These are phyloP conservation scores for Bombylius discolor DNA, from an alignment of 2,888 invertebrate genomes.

Conservation along the genomic window DNA sequence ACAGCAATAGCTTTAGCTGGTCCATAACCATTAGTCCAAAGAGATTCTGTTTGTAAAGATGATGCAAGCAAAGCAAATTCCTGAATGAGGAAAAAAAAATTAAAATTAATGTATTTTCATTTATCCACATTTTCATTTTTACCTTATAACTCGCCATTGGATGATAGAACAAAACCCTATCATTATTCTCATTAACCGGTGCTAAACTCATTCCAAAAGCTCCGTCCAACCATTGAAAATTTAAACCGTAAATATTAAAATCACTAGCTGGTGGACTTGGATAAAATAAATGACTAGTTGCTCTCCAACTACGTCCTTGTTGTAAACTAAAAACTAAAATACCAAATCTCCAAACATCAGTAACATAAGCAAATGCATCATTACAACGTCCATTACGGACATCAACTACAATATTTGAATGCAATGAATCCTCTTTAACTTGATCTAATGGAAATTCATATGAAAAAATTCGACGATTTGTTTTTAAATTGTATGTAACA, in stretches of 20 bases:
- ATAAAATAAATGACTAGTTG: conserved; percentile 29
- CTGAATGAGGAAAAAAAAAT: conserved; percentile 16
- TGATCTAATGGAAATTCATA: conserved; percentile 46
- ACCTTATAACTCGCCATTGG: conserved; percentile 64
- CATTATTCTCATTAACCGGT: conserved; percentile 38
- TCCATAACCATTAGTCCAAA: conserved; percentile 31
- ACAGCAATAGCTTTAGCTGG: conserved; percentile 25
- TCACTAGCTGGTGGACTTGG: conserved; percentile 45
- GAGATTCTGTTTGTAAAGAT: conserved; percentile 47
- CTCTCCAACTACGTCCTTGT: conserved; percentile 31
- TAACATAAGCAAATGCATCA: conserved; percentile 46
- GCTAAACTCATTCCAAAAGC: conserved; percentile 61
- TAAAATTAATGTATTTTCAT: not conserved
- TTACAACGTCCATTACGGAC: conserved; percentile 41
- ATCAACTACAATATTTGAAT: conserved; percentile 42
- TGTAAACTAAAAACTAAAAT: conserved; percentile 31
- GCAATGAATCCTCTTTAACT: conserved; percentile 53
- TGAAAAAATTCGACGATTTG: conserved; percentile 47
- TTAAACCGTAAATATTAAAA: conserved; percentile 58
- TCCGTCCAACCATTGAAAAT: conserved; percentile 73
- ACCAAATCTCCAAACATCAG: conserved; percentile 52
- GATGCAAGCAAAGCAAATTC: conserved; percentile 62
- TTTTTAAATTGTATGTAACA: conserved; percentile 55
- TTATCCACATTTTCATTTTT: not conserved
- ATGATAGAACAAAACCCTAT: conserved; percentile 61